Conservation (phyloP, 2,888 invertebrate genomes). For the Xanthorhoe spadicearia region DNA sequence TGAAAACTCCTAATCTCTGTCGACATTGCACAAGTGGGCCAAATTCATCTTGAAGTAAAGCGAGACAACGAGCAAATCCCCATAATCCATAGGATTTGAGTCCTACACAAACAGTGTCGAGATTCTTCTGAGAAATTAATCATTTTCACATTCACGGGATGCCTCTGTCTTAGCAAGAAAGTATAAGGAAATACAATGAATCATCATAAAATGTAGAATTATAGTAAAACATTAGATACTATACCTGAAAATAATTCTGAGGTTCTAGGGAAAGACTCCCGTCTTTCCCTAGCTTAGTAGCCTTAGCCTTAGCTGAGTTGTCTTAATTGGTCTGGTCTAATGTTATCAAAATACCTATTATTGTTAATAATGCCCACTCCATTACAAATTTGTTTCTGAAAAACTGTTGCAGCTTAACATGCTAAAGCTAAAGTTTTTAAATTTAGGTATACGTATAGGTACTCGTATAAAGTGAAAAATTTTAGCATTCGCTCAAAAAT, state of each 20-base stretch:
- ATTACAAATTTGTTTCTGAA: too few relatives aligned
- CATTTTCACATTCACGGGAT: conserved; percentile 24
- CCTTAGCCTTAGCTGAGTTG: too few relatives aligned
- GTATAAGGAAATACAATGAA: background rate
- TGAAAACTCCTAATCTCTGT: conserved; percentile 36
- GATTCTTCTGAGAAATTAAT: conserved; percentile 36
- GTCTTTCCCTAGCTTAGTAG: too few relatives aligned
- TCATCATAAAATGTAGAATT: background rate
- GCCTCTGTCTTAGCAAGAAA: background rate
- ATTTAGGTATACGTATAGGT: background rate
- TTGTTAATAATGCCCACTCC: too few relatives aligned
- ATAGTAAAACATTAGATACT: too few relatives aligned
- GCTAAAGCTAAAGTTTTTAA: background rate
- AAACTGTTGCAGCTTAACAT: too few relatives aligned
- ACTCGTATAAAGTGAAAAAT: too few relatives aligned
- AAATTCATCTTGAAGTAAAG: conserved; percentile 45
- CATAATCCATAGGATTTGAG: conserved; percentile 47
- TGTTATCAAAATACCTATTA: too few relatives aligned
- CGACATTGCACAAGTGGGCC: conserved; percentile 46
- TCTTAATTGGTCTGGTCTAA: too few relatives aligned
- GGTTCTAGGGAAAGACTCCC: too few relatives aligned
- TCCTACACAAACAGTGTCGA: conserved; percentile 36
- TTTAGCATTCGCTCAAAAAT: background rate
- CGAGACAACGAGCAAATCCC: conserved; percentile 40
- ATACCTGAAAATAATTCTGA: too few relatives aligned